Conservation (phyloP, 2,797 vertebrate species). For the Muscicapa striata region DNA sequence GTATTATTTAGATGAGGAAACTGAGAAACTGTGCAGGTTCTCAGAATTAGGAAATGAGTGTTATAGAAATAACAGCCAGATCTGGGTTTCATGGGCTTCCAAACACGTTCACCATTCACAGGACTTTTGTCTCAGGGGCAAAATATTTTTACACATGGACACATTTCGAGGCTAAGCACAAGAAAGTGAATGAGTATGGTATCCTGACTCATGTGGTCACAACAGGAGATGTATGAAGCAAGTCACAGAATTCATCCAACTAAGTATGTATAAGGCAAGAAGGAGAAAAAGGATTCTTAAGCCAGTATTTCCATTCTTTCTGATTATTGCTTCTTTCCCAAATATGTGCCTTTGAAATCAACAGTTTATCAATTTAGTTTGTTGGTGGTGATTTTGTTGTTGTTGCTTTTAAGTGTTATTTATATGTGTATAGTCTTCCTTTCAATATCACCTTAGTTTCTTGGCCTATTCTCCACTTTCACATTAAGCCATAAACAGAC, state of each 20-base stretch:
- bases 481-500: neutral
- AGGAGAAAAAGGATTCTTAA: neutral
- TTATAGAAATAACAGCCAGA: neutral
- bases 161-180: neutral
- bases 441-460: neutral
- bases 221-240: neutral
- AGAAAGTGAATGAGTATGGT: neutral
- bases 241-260: neutral
- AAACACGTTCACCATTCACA: neutral
- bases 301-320: neutral
- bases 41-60: neutral
- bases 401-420: neutral
- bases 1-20: neutral
- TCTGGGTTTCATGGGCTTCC: neutral
- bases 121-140: neutral
- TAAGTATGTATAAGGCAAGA: neutral
- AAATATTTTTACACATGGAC: neutral
- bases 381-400: neutral
- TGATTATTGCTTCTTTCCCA: neutral
- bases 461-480: neutral
- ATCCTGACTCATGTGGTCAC: neutral
- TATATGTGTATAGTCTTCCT: neutral
- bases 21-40: slow-evolving; percentile 4
- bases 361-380: neutral
- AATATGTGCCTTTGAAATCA: neutral